These are phyloP conservation scores for Antennarius striatus DNA, from an alignment of 2,113 vertebrate genomes.

Conservation along the genomic window DNA sequence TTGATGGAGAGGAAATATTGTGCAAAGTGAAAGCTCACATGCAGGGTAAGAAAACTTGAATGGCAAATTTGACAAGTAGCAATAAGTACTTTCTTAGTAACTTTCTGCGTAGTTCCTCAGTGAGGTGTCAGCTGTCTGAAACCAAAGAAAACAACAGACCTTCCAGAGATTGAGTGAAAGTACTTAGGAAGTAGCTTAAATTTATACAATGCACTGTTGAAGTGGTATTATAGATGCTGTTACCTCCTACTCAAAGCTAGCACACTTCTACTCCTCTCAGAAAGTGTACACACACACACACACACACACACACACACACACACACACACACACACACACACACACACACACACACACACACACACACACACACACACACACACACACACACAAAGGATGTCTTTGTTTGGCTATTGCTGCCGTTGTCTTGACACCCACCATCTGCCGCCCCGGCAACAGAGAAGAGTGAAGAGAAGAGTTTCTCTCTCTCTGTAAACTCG, in stretches of 20 bases:
- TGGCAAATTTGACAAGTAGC: constrained; percentile 29
- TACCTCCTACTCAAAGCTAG: constrained; percentile 71
- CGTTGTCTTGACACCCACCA: constrained; percentile 77
- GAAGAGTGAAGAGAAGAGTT: constrained; percentile 71
- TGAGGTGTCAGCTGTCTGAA: constrained; percentile 20
- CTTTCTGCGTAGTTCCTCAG: constrained; percentile 16
- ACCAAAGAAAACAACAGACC: constrained; percentile 39
- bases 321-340: constrained; percentile 57
- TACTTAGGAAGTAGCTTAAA: constrained; percentile 23
- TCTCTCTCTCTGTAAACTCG: constrained; percentile 49
- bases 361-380: constrained; percentile 36
- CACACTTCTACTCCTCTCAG: constrained; percentile 53
- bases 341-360: constrained; percentile 47
- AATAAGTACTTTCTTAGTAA: constrained; percentile 3
- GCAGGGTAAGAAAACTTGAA: constrained; percentile 20
- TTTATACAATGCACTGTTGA: constrained; percentile 64
- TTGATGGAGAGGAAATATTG: constrained; percentile 33
- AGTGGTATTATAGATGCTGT: constrained; percentile 62
- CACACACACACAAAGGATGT: constrained; percentile 66
- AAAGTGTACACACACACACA: constrained; percentile 36
- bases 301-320: constrained; percentile 32
- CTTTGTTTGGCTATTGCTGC: constrained; percentile 76
- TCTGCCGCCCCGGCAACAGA: constrained; percentile 72
- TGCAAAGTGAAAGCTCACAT: constrained; percentile 45
- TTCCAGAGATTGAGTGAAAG: constrained; percentile 41